These are phyloP conservation scores for Cyprinodon tularosa DNA, from an alignment of 2,113 vertebrate species.

Conservation along the genomic window DNA sequence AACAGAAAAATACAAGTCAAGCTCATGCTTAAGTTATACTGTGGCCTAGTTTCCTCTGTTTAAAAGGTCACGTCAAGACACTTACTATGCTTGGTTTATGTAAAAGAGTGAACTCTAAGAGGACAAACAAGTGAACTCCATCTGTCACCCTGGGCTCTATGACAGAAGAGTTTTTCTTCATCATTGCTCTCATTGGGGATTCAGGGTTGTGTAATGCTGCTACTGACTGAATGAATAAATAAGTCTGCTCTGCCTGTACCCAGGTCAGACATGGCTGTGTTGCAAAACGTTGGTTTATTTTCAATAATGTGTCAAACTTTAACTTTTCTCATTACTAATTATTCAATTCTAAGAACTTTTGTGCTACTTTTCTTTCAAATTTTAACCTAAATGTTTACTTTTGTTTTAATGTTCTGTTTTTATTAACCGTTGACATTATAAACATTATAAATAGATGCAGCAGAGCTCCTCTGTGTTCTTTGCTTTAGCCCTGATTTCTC, in stretches of 20 bases:
- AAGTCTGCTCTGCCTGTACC: slow-evolving; percentile 35
- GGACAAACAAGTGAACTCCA: slow-evolving; percentile 18
- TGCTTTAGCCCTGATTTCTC: too few relatives aligned
- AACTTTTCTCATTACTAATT: slow-evolving; percentile 17
- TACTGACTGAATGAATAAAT: slow-evolving; percentile 63
- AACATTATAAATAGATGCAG: slow-evolving; percentile 4
- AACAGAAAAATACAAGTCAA: slow-evolving; percentile 9
- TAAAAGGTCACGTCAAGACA: slow-evolving; percentile 52
- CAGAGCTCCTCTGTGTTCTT: too few relatives aligned
- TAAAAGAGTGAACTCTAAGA: slow-evolving; percentile 17
- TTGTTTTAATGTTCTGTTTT: slow-evolving; percentile 13
- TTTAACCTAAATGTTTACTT: not conserved
- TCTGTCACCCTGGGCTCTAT: slow-evolving; percentile 29
- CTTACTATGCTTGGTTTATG: slow-evolving; percentile 6
- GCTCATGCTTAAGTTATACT: slow-evolving; percentile 24
- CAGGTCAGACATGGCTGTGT: slow-evolving; percentile 29
- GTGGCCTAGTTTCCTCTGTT: slow-evolving; percentile 29
- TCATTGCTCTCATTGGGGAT: slow-evolving; percentile 20
- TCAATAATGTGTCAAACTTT: slow-evolving; percentile 45
- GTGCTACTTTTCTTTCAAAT: slow-evolving; percentile 3
- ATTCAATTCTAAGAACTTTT: slow-evolving; percentile 2
- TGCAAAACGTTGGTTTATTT: slow-evolving; percentile 39
- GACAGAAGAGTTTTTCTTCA: slow-evolving; percentile 17
- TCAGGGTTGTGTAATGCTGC: slow-evolving; percentile 52
- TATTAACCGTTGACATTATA: slow-evolving; percentile 1